phyloP scores from a whole-genome alignment of 2,113 vertebrate species.

The Noctilio leporinus region DNA sequence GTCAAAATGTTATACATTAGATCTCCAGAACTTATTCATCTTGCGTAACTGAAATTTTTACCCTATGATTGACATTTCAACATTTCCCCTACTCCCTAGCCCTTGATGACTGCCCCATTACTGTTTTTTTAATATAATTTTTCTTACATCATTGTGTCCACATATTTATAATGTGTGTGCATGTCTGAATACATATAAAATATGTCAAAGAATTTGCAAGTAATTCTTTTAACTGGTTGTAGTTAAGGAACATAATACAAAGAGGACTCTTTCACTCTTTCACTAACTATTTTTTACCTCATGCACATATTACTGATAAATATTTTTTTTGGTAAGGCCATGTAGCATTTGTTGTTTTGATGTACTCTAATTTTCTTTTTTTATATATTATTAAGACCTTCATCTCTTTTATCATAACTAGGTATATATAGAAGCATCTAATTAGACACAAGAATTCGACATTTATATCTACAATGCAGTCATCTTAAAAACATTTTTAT shows the following conservation, averaged over 20 bases:
- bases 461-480: not conserved
- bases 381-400: not conserved
- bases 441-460: not conserved
- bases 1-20: not conserved
- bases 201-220: constrained; percentile 29
- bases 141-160: not conserved
- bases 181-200: not conserved
- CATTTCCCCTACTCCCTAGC: not conserved
- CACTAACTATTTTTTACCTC: not conserved
- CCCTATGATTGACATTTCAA: not conserved
- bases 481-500: constrained; percentile 31
- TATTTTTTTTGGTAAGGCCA: not conserved
- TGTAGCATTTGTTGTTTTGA: not conserved
- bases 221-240: not conserved
- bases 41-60: not conserved
- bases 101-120: not conserved
- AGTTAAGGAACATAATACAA: not conserved
- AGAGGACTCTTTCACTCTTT: not conserved
- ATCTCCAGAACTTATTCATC: not conserved
- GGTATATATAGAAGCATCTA: not conserved
- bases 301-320: not conserved
- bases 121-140: constrained; percentile 24
- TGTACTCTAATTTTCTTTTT: not conserved
- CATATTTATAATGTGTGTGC: not conserved
- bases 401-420: not conserved